Evolutionary conservation across 2,888 invertebrate species (phyloP), one percentile per base, ranked within the genome.

Genomic region (Arge pagana): DNA sequence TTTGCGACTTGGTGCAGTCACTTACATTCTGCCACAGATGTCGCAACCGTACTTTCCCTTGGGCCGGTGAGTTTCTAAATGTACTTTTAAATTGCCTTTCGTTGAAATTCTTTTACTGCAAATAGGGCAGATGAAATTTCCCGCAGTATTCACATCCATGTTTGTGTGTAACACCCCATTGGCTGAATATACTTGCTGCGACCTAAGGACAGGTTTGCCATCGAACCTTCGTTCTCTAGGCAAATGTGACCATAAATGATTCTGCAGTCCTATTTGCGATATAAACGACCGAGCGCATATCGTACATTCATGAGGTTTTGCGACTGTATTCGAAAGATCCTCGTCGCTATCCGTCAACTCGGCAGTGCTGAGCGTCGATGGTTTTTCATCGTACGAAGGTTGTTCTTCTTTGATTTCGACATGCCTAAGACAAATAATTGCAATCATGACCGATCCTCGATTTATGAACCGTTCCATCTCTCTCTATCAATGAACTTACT

Each of bases 11-110:
- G 30, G 7, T 36, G 6, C 37, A 49, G 26, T 51, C 42, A 81
- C 85, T 82, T 75, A 87, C 87, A 83, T 80, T 78, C 87, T 78
- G 55, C 85, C 85, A 74, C 87, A 87, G 60, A 85, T 79, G 66
- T 84, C 83, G 65, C 83, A 83, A 41, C 78, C 82, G 65, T 86
- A 86, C 68, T 83, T 80, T 57, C 85, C 85, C 67, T 80, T 82
- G 53, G 81, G 81, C 65, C 82, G 79, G 68, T 85, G 87, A 19
- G 81, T 80, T 69, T 85, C 85, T 56, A 86, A 71, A 73, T 87
- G 87, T 42, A 81, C 78, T 67, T 86, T 82, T 37, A 87, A 76
- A 67, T 85, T 84, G 57, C 80, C 80, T 74, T 85, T 85, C 10
- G 81, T 82, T 23, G 83, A 81, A 70, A 85, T 85, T 36, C 74